Evolutionary conservation across 1,140 invertebrate species (phyloP).

Genomic region (Aphelinus certus): DNA sequence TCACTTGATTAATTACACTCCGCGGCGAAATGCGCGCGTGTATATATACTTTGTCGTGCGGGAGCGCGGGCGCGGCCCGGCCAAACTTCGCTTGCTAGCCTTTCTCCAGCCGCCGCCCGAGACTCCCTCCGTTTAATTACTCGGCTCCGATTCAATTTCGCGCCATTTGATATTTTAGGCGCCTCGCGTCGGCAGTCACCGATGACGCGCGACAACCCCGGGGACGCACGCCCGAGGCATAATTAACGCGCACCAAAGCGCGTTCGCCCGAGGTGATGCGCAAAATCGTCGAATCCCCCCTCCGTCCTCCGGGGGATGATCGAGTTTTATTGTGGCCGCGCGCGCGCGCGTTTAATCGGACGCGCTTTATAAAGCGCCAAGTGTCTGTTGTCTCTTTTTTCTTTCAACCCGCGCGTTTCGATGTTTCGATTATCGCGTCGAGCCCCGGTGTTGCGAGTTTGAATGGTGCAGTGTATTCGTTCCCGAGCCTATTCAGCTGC

Average conservation of each 20-base stretch:
- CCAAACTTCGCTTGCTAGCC: not conserved
- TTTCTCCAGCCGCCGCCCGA: too few species aligned
- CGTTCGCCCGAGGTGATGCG: not conserved
- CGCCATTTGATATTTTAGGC: conserved; percentile 25
- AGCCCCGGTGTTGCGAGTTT: too few species aligned
- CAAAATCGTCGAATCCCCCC: not conserved
- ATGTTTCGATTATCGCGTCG: too few species aligned
- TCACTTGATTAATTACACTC: too few species aligned
- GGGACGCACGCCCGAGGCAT: not conserved
- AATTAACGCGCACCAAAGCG: conserved; percentile 5
- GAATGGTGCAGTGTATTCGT: too few species aligned
- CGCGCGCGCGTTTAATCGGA: too few species aligned
- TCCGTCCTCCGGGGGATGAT: not conserved
- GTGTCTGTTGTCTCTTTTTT: not conserved
- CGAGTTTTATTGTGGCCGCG: conserved; percentile 6
- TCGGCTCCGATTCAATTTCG: conserved; percentile 25
- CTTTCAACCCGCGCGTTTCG: not conserved
- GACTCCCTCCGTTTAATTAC: conserved; percentile 12
- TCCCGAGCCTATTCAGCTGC: too few species aligned
- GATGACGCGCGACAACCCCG: not conserved
- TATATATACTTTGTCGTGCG: too few species aligned
- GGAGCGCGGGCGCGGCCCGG: too few species aligned
- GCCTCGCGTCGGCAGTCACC: not conserved
- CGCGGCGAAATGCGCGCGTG: too few species aligned
- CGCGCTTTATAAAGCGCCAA: too few species aligned